Conservation (phyloP, 1,140 invertebrate genomes). For the Panulirus ornatus region DNA sequence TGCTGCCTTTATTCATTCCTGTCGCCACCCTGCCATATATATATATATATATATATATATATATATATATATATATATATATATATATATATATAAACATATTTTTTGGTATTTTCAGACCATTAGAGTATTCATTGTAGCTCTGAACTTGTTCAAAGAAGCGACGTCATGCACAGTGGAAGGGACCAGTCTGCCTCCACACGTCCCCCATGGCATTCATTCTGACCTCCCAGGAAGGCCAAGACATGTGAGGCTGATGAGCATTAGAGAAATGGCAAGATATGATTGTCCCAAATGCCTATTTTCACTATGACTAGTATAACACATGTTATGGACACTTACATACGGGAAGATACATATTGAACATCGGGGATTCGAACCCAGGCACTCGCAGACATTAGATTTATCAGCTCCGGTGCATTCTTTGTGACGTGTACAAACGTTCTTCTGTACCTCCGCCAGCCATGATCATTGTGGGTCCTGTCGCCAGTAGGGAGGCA, state of each 20-base stretch:
- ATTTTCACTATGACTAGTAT: too few relatives aligned
- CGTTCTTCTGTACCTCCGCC: neutral
- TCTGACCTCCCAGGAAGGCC: neutral
- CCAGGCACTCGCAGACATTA: neutral
- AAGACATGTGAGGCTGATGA: neutral
- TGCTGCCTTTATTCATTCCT: too few relatives aligned
- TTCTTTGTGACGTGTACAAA: neutral
- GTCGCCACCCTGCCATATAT: too few relatives aligned
- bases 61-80: neutral
- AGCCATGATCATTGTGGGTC: neutral
- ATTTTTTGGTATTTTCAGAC: too few relatives aligned
- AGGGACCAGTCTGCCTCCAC: neutral
- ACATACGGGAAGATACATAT: too few relatives aligned
- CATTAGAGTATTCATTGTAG: neutral
- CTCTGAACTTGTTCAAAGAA: neutral
- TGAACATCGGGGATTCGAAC: too few relatives aligned
- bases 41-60: neutral
- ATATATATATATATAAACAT: too few relatives aligned
- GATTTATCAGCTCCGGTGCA: neutral
- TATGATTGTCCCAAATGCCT: neutral
- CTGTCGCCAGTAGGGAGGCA: neutral
- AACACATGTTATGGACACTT: too few relatives aligned
- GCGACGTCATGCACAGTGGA: neutral
- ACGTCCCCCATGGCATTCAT: neutral
- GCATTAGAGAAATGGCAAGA: neutral